Conservation (phyloP, 2,888 invertebrate genomes). For the Temnothorax unifasciatus region DNA sequence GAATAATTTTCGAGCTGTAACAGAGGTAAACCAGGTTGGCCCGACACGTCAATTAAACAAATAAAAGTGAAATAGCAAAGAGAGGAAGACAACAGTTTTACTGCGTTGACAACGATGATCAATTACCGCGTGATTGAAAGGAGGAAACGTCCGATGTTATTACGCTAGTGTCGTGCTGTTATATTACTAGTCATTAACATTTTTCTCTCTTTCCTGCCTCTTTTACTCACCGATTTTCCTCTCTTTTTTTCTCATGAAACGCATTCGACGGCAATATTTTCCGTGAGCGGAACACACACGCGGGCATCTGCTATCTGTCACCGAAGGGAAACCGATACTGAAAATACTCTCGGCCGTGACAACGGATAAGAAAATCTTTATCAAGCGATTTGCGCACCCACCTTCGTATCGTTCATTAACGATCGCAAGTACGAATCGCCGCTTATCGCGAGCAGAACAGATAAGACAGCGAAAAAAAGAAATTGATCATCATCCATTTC, state of each 20-base stretch:
- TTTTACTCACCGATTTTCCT: not conserved
- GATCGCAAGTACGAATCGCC: conserved; percentile 45
- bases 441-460: conserved; percentile 61
- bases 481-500: not conserved
- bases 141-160: not conserved
- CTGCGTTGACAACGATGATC: not conserved
- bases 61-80: not conserved
- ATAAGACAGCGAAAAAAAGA: conserved; percentile 57
- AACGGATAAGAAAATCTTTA: conserved; percentile 69
- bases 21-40: not conserved
- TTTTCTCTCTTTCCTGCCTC: not conserved
- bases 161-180: not conserved
- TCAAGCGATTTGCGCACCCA: conserved; percentile 51
- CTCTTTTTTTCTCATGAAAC: not conserved
- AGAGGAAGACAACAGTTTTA: not conserved
- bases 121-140: not conserved
- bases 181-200: not conserved
- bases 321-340: conserved; percentile 31
- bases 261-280: not conserved
- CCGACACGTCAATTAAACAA: not conserved
- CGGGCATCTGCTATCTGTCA: conserved; percentile 31
- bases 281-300: not conserved
- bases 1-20: not conserved
- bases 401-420: conserved; percentile 58
- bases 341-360: conserved; percentile 57